Evolutionary conservation across 2,113 vertebrate species (phyloP), one percentile per base, ranked within the genome.

Genomic region (Alligator sinensis): DNA sequence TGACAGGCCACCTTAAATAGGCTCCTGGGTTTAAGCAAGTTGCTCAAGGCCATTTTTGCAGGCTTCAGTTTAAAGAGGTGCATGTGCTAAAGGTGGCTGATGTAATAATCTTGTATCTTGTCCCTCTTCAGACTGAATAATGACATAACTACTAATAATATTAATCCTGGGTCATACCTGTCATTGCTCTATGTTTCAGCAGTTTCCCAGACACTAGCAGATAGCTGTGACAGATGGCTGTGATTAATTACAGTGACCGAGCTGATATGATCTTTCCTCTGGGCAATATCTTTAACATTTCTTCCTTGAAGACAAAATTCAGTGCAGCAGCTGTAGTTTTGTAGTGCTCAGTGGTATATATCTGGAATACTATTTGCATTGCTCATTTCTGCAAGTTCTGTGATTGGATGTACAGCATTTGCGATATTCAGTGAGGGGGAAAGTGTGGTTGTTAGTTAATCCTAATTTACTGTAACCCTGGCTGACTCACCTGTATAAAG

Each of bases 331-430:
- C 61, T n/a, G 75, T 11, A 82, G 22, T 15, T 13, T 19, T 38
- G 81, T 76, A 85, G 58, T 4, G 24, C 11, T 89, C 57, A 72
- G 21, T 70, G n/a, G 10, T 85, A 66, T n/a, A n/a, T 28, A 60
- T 24, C 78, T 78, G 79, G 30, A 38, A 55, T 78, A 81, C n/a
- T 57, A 76, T 72, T 38, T 38, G 61, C 22, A 28, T 57, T 64
- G 34, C n/a, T 87, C 61, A 6, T 6, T 3, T 61, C 5, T 62
- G 28, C 60, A 4, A 5, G 2, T 0, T 6, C 12, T 27, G 59
- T 58, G 62, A 2, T 14, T 9, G 12, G 4, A 6, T 9, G 77
- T 6, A n/a, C 34, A 15, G 27, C 10, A 5, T 0, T 61, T 57
- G n/a, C 1, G 3, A 1, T 8, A 15, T 16, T 79, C 60, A 55